phyloP scores from a whole-genome alignment of 2,113 vertebrate genomes.

The Arenaria interpres region DNA sequence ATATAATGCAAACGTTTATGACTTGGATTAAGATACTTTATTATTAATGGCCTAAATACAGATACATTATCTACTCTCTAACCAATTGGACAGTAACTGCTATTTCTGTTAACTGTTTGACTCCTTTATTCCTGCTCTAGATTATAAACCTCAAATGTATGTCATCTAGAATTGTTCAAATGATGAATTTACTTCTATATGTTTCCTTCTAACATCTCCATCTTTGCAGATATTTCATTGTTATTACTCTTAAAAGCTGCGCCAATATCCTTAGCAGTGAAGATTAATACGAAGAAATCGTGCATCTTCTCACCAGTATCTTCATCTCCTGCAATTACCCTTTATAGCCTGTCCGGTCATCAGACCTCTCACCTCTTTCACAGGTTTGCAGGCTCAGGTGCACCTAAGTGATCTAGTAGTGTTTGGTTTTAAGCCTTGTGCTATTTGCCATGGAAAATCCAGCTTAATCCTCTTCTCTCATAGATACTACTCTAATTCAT shows the following conservation, averaged over 20 bases:
- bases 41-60: neutral
- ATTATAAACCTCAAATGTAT: neutral
- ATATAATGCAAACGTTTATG: neutral
- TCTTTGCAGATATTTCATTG: neutral
- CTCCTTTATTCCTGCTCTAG: neutral
- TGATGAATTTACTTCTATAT: neutral
- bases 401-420: neutral
- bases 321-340: neutral
- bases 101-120: neutral
- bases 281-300: neutral
- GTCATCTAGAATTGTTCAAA: neutral
- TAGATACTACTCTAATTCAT: neutral
- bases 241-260: neutral
- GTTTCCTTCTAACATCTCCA: neutral
- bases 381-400: neutral
- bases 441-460: neutral
- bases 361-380: neutral
- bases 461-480: neutral
- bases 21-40: neutral
- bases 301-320: neutral
- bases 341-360: neutral
- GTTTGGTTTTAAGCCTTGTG: neutral
- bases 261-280: neutral
- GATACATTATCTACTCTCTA: neutral
- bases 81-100: neutral